phyloP scores from a whole-genome alignment of 2,113 vertebrate genomes.

The zebrafish (Danio rerio) region DNA sequence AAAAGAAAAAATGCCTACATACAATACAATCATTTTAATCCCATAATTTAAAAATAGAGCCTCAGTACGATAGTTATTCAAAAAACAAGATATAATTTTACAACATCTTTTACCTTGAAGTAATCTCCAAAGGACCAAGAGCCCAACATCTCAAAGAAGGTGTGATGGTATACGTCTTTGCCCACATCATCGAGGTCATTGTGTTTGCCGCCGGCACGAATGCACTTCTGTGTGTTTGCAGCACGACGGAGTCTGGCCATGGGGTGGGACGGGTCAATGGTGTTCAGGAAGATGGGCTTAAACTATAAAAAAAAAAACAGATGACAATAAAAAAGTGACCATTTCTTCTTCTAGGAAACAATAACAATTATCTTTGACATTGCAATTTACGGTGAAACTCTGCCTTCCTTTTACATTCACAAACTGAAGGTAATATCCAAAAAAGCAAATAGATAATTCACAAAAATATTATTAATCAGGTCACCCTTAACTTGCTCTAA shows the following conservation, averaged over 20 bases:
- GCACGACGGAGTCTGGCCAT: slow-evolving; percentile 90
- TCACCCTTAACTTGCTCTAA: too few relatives aligned
- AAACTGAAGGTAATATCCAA: too few relatives aligned
- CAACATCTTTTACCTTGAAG: slow-evolving; percentile 85
- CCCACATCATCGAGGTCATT: slow-evolving; percentile 96
- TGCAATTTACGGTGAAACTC: too few relatives aligned
- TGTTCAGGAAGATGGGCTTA: slow-evolving; percentile 98
- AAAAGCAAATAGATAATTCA: too few relatives aligned
- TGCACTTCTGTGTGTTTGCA: slow-evolving; percentile 97
- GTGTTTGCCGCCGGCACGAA: slow-evolving; percentile 96
- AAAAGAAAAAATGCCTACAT: slow-evolving; percentile 6
- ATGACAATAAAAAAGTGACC: not conserved
- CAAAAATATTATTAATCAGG: too few relatives aligned
- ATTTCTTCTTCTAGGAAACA: too few relatives aligned
- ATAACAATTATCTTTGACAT: too few relatives aligned
- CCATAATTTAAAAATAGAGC: not conserved
- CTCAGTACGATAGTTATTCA: not conserved
- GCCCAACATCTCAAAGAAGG: slow-evolving; percentile 98
- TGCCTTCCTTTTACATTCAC: too few relatives aligned
- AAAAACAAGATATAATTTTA: not conserved
- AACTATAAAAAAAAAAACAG: slow-evolving; percentile 75
- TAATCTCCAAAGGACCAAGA: slow-evolving; percentile 99
- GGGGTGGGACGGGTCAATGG: slow-evolving; percentile 93
- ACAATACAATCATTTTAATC: too few relatives aligned
- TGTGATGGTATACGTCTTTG: slow-evolving; percentile 99